Evolutionary conservation across 2,797 vertebrate species (phyloP).

Genomic region (Fistularia tabacaria): DNA sequence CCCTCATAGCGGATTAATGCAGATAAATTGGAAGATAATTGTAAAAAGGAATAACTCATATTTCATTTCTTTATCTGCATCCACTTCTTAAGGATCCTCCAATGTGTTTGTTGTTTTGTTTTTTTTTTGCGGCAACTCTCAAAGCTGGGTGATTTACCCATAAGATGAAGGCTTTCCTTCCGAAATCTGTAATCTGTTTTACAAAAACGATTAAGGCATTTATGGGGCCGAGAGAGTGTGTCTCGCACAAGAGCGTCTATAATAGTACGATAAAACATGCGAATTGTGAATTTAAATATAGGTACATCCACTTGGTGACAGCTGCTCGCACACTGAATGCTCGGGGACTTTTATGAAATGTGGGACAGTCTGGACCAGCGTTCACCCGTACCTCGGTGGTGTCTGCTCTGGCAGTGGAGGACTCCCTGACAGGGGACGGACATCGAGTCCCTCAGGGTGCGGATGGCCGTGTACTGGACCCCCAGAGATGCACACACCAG

Average conservation of each 20-base stretch:
- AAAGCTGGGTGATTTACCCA: neutral
- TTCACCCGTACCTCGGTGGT: constrained; percentile 63
- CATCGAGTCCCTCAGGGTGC: constrained; percentile 74
- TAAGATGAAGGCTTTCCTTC: neutral
- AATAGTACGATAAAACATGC: no score
- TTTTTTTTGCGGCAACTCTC: neutral
- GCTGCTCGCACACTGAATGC: no score
- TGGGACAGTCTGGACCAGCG: neutral
- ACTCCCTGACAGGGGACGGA: constrained; percentile 68
- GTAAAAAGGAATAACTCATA: constrained; percentile 61
- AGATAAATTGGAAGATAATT: constrained; percentile 68
- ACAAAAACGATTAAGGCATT: no score
- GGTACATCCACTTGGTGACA: no score
- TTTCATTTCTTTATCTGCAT: constrained; percentile 50
- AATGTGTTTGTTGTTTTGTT: constrained; percentile 31
- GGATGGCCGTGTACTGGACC: constrained; percentile 81
- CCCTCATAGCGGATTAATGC: constrained; percentile 54
- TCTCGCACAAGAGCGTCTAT: no score
- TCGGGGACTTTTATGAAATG: no score
- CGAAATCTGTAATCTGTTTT: no score
- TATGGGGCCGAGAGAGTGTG: no score
- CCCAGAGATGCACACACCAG: constrained; percentile 77
- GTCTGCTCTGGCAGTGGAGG: constrained; percentile 66
- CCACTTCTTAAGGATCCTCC: constrained; percentile 50
- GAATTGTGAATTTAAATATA: no score